Conservation (phyloP, 2,113 vertebrate species). For the Zosterops hypoxanthus region DNA sequence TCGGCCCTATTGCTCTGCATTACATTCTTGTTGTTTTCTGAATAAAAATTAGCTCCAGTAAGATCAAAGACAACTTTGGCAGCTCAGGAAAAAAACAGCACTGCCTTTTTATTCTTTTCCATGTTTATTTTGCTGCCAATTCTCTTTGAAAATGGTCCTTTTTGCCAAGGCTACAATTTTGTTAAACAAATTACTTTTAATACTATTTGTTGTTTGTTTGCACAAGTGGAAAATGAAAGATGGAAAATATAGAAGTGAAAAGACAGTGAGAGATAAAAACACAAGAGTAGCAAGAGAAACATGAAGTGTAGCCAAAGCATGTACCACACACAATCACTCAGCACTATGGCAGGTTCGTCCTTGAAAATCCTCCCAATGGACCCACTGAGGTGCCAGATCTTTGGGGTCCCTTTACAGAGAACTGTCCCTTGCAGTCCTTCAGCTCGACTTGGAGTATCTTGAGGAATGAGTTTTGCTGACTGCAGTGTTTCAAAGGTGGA, state of each 20-base stretch:
- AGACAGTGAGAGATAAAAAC: background rate
- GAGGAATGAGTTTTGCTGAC: background rate
- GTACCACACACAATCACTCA: background rate
- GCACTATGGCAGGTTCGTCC: background rate
- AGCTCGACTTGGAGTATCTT: accelerated
- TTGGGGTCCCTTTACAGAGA: background rate
- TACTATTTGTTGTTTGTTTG: background rate
- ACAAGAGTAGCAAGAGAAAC: background rate
- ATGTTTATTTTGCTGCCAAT: background rate
- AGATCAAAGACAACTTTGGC: background rate
- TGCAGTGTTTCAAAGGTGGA: background rate
- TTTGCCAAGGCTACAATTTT: background rate
- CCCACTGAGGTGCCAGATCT: background rate
- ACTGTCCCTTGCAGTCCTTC: background rate
- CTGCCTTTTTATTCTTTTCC: background rate
- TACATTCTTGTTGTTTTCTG: background rate
- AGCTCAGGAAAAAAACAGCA: background rate
- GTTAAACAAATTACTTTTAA: background rate
- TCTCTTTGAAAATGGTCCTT: background rate
- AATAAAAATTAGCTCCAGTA: background rate
- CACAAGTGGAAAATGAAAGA: background rate
- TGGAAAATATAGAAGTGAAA: background rate
- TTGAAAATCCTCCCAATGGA: accelerated
- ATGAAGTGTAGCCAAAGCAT: background rate
- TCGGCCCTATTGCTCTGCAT: background rate